phyloP scores from a whole-genome alignment of 2,888 invertebrate species.

The Eupithecia inturbata region DNA sequence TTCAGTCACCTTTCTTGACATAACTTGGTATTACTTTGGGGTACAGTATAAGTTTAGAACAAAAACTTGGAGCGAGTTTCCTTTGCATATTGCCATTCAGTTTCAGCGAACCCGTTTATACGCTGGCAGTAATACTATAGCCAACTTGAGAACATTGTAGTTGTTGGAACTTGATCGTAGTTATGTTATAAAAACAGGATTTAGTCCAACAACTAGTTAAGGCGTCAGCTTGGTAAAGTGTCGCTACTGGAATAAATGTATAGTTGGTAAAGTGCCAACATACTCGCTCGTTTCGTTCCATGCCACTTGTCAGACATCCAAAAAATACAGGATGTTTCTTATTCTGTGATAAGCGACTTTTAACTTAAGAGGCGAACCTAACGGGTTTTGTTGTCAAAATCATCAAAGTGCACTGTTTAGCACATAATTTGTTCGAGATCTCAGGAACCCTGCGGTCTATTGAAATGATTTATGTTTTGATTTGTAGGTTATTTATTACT shows the following conservation, averaged over 20 bases:
- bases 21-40: not conserved
- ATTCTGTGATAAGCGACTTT: no score
- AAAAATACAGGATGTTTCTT: no score
- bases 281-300: not conserved
- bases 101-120: constrained; percentile 4
- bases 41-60: not conserved
- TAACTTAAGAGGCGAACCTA: no score
- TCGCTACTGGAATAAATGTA: not conserved
- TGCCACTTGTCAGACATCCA: not conserved
- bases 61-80: constrained; percentile 4
- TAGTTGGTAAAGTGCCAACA: not conserved
- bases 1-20: not conserved
- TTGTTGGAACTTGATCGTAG: constrained; percentile 21
- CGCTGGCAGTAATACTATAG: constrained; percentile 8
- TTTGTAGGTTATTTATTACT: no score
- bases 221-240: constrained; percentile 1
- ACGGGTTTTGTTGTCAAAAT: no score
- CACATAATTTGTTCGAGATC: no score
- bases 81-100: constrained; percentile 11
- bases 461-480: no score
- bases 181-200: constrained; percentile 30
- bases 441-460: no score
- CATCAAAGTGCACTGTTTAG: no score
- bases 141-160: constrained; percentile 11
- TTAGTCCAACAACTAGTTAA: constrained; percentile 14